Evolutionary conservation across 2,113 vertebrate genomes (phyloP), one percentile per base, ranked within the genome.

Genomic region (Hystrix brachyura): DNA sequence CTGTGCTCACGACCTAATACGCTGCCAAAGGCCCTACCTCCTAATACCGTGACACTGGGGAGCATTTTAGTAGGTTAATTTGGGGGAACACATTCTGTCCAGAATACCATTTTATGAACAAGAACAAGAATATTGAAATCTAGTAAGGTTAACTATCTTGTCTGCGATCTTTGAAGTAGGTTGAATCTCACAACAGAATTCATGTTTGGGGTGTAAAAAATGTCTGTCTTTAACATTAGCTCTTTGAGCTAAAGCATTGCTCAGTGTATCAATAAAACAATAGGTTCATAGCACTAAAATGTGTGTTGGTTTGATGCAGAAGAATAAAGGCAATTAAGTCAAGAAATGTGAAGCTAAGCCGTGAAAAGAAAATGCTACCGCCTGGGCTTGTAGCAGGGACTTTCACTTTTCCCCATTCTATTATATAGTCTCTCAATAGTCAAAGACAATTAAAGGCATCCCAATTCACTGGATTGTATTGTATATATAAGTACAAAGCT

Each of bases 51-150:
- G 29, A 69, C 43, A 3, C 17, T 65, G 27, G 14, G 9, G 9
- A n/a, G 17, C 8, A 48, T 90, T 46, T 76, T 51, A 90, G 62
- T 5, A 51, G 48, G 18, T 38, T 21, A 65, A 48, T 76, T 59
- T 59, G 14, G 1, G 11, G 46, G 10, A n/a, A 48, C 21, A 32
- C 7, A 67, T 32, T 78, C 9, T 27, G 2, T 72, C 10, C 2
- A 46, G 25, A 71, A 27, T 4, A 23, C n/a, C 32, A 69, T 57
- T 76, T 69, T 91, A 38, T 84, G 81, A 90, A 64, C 32, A 69
- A 57, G 62, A 92, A 83, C 32, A 69, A 57, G 62, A 92, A 83
- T 69, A 62, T 32, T 90, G 48, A 83, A 72, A 86, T 78, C 38
- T n/a, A 53, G 21, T n/a, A 64, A 96, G 18, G 46, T 9, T n/a